Percentiles rank a stretch among this genome's conserved stretches.
Conservation (phyloP, 2,797 vertebrate genomes). For the Typhlichthys eigenmanni region DNA sequence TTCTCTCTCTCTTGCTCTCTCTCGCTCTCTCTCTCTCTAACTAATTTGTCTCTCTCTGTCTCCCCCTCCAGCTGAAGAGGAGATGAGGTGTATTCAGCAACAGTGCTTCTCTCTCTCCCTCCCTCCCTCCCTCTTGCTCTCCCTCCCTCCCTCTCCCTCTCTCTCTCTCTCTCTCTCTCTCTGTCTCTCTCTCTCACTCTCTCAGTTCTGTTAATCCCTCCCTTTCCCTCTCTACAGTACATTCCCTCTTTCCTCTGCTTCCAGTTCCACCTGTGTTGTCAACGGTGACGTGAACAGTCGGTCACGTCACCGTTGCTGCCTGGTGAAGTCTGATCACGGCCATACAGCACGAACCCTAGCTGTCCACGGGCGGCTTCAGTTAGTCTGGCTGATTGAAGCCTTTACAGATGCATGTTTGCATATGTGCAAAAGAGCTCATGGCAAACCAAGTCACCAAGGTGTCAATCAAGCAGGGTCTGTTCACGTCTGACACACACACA, state of each 20-base stretch:
- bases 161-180: constrained; percentile 23
- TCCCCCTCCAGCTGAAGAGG: constrained; percentile 63
- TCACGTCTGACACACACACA: too few relatives aligned
- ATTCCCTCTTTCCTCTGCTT: constrained; percentile 1
- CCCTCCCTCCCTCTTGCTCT: neutral
- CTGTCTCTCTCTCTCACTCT: neutral
- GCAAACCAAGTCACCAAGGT: too few relatives aligned
- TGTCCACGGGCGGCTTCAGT: too few relatives aligned
- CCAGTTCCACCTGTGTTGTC: neutral
- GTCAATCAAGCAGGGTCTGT: too few relatives aligned
- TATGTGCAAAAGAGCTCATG: too few relatives aligned
- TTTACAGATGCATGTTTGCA: too few relatives aligned
- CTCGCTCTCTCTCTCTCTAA: constrained; percentile 20
- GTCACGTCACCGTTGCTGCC: constrained; percentile 13
- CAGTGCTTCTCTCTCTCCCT: constrained; percentile 60
- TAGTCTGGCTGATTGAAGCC: too few relatives aligned
- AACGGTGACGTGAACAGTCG: constrained; percentile 11
- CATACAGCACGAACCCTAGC: too few relatives aligned
- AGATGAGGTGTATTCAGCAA: constrained; percentile 72
- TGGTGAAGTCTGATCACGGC: constrained; percentile 10
- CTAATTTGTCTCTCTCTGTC: constrained; percentile 16
- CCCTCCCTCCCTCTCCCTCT: constrained; percentile 5
- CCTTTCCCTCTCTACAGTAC: neutral
- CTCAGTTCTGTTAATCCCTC: too few relatives aligned
- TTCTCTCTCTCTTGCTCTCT: constrained; percentile 18